A percentile compares a stretch with the other conserved stretches of the same genome.
These are phyloP conservation scores for Helleia helle DNA, from an alignment of 2,888 invertebrate species.

Conservation along the genomic window DNA sequence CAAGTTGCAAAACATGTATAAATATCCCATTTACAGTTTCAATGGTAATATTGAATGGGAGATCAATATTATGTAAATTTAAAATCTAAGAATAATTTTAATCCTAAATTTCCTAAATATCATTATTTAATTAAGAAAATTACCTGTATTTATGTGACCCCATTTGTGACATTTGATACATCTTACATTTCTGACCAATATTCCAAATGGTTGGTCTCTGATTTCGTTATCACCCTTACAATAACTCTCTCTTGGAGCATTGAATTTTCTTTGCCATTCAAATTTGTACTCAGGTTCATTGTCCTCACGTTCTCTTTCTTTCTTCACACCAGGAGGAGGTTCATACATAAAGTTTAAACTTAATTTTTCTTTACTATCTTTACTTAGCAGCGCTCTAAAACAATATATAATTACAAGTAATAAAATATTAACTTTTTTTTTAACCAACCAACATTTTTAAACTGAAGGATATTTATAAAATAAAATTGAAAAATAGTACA, in stretches of 20 bases:
- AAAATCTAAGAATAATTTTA: too few relatives aligned
- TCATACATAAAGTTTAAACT: slow-evolving; percentile 99
- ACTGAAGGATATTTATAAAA: too few relatives aligned
- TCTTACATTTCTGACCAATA: slow-evolving; percentile 96
- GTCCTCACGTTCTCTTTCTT: slow-evolving; percentile 91
- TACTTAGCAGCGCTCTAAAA: slow-evolving; percentile 95
- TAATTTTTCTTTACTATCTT: slow-evolving; percentile 98
- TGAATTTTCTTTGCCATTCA: slow-evolving; percentile 99
- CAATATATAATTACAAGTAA: too few relatives aligned
- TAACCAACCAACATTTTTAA: too few relatives aligned
- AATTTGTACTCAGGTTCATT: slow-evolving; percentile 98
- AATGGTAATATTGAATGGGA: too few relatives aligned
- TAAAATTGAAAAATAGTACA: too few relatives aligned
- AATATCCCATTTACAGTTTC: too few relatives aligned
- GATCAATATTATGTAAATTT: too few relatives aligned
- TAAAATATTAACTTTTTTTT: too few relatives aligned
- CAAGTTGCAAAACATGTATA: too few relatives aligned
- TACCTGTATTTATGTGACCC: slow-evolving; percentile 97
- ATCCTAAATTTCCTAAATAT: too few relatives aligned
- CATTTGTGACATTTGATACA: slow-evolving; percentile 99
- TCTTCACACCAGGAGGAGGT: slow-evolving; percentile 97
- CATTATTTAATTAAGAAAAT: too few relatives aligned
- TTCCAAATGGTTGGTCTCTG: slow-evolving; percentile 98
- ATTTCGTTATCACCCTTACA: slow-evolving; percentile 98
- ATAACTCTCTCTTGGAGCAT: slow-evolving; percentile 98